These are phyloP conservation scores for Protaetia brevitarsis DNA, from an alignment of 1,140 invertebrate genomes.

Conservation along the genomic window DNA sequence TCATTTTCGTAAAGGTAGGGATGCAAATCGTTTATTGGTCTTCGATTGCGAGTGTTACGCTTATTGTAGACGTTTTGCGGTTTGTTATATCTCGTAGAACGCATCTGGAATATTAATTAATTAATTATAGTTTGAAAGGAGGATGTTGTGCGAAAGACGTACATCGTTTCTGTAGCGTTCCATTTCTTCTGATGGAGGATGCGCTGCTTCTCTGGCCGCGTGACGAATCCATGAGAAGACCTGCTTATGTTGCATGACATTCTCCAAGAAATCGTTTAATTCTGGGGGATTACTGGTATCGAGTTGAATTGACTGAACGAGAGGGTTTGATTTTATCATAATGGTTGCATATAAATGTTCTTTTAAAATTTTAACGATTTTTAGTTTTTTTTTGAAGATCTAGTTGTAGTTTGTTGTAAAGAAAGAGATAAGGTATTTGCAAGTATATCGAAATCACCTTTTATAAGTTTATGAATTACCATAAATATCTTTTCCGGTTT, in stretches of 20 bases:
- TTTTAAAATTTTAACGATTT: too few species aligned
- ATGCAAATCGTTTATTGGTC: conserved; percentile 13
- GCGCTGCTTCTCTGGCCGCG: conserved; percentile 24
- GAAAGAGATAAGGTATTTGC: too few species aligned
- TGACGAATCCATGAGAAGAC: conserved; percentile 35
- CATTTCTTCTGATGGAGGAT: background rate
- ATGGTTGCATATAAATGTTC: too few species aligned
- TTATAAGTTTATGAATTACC: too few species aligned
- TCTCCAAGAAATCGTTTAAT: conserved; percentile 35
- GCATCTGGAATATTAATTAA: background rate
- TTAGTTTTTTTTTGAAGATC: too few species aligned
- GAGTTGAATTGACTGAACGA: background rate
- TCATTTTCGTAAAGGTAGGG: conserved; percentile 3
- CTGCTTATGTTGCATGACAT: conserved; percentile 36
- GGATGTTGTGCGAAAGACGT: background rate
- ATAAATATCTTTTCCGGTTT: too few species aligned
- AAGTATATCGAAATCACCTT: too few species aligned
- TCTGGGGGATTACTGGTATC: conserved; percentile 28
- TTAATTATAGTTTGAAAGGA: background rate
- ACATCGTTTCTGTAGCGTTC: background rate
- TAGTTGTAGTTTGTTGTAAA: too few species aligned
- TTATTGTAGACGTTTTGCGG: background rate
- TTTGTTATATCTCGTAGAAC: background rate
- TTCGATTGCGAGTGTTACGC: background rate
- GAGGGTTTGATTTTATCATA: background rate